Percentiles rank a stretch among this genome's conserved stretches.
Evolutionary conservation across 2,888 invertebrate species (phyloP).

Genomic region (Drosophila mimica): DNA sequence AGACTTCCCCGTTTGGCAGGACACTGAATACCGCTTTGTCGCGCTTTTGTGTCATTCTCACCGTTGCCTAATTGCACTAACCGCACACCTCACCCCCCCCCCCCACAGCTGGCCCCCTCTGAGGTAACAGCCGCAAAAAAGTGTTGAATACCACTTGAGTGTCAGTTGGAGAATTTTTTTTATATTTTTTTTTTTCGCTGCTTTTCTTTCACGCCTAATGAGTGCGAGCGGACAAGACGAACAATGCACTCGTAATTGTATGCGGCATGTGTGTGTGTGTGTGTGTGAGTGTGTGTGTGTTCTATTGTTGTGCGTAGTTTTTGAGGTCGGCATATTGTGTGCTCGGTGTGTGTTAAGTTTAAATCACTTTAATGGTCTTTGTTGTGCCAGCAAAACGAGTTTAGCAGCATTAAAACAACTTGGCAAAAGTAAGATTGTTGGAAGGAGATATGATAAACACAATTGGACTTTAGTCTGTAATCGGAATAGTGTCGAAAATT

Average conservation of each 20-base stretch:
- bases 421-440: conserved; percentile 8
- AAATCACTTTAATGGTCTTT: conserved; percentile 76
- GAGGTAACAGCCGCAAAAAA: conserved; percentile 26
- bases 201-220: conserved; percentile 49
- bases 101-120: neutral
- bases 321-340: conserved; percentile 60
- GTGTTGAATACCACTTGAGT: conserved; percentile 72
- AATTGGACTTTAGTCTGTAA: conserved; percentile 16
- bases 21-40: conserved; percentile 54
- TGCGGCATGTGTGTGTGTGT: conserved; percentile 47
- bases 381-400: conserved; percentile 33
- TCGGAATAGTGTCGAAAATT: neutral
- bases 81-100: conserved; percentile 44
- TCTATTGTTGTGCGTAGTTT: conserved; percentile 63
- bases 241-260: conserved; percentile 75
- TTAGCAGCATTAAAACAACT: conserved; percentile 1
- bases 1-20: conserved; percentile 44
- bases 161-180: conserved; percentile 44
- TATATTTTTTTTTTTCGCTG: conserved; percentile 12
- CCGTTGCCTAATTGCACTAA: conserved; percentile 77
- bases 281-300: conserved; percentile 15
- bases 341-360: conserved; percentile 62
- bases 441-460: conserved; percentile 16
- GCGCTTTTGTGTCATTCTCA: conserved; percentile 80
- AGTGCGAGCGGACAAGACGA: conserved; percentile 62